phyloP scores from a whole-genome alignment of 2,113 vertebrate species.

The Centrocercus urophasianus region DNA sequence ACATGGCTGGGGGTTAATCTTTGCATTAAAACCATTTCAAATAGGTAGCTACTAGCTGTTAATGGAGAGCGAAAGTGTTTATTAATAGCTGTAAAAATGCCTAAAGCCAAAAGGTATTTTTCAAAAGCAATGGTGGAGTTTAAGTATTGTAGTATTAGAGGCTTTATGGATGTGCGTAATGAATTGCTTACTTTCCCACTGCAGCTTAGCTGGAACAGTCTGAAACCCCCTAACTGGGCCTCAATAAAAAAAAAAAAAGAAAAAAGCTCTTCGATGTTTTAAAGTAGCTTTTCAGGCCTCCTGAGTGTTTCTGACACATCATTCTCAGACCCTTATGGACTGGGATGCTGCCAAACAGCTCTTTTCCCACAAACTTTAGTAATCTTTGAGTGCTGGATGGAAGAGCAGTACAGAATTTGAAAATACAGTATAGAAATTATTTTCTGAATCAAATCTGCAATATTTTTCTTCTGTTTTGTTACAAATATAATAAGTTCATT shows the following conservation, averaged over 20 bases:
- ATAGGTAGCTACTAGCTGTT: slow-evolving; percentile 1
- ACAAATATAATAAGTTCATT: not conserved
- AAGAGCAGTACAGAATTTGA: slow-evolving; percentile 47
- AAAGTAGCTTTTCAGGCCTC: slow-evolving; percentile 40
- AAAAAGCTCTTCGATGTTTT: slow-evolving; percentile 40
- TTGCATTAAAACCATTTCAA: slow-evolving; percentile 6
- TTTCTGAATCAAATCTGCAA: slow-evolving; percentile 13
- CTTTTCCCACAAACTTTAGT: slow-evolving; percentile 72
- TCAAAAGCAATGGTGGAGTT: not conserved
- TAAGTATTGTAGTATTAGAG: not conserved
- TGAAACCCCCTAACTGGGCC: slow-evolving; percentile 42
- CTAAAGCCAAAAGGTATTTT: not conserved
- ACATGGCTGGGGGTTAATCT: not conserved
- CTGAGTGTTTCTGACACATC: slow-evolving; percentile 52
- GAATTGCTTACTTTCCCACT: not conserved
- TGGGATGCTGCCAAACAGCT: slow-evolving; percentile 68
- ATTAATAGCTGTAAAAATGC: not conserved
- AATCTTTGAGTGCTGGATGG: slow-evolving; percentile 54
- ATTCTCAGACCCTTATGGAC: slow-evolving; percentile 71
- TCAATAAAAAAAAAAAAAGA: not conserved
- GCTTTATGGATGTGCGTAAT: not conserved
- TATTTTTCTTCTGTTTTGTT: not conserved
- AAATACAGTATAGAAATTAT: not conserved
- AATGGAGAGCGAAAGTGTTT: not conserved
- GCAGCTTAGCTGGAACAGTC: not conserved